Evolutionary conservation across 1,140 invertebrate species (phyloP), one percentile per base, ranked within the genome.

Genomic region (Heliconius eleuchia): DNA sequence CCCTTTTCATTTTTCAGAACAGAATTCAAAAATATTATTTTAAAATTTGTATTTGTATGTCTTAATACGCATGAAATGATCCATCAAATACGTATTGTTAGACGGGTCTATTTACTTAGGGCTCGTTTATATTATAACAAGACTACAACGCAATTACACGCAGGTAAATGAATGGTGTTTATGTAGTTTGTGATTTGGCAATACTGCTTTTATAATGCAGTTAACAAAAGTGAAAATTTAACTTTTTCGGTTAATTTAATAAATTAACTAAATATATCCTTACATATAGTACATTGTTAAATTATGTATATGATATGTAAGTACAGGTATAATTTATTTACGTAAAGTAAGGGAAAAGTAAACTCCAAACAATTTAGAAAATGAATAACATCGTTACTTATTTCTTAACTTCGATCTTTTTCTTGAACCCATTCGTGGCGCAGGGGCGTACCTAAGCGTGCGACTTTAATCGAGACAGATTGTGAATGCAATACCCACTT

Each of bases 101-200:
- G 1, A 30, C 3, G 13, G 23, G 4, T 16, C 4, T 66, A 13
- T 66, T 66, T 66, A 66, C 27, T 66, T 66, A 66, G 60, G 60
- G 60, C 27, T 66, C 27, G 60, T 30, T 66, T 66, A 23, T 66
- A 13, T 30, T 30, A 66, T 30, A 27, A 30, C 60, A 30, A 66
- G 11, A 16, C 60, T 39, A 57, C 30, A 72, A 71, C 42, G 42
- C 46, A 34, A 50, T 76, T 76, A 76, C 74, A 39, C 37, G 23
- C 27, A 76, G 13, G 23, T 66, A 34, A 70, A 7, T 23, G 11
- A 75, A 66, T 70, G 19, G 60, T 18, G 23, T 19, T 39, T 23
- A 70, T 39, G 3, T 30, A 66, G 27, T 23, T 66, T 60, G 7
- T 60, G 55, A 60, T 57, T 27, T 27, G 23, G 23, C 9, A 8